These are phyloP conservation scores for Philereme vetulata DNA, from an alignment of 2,888 invertebrate genomes.

Conservation along the genomic window DNA sequence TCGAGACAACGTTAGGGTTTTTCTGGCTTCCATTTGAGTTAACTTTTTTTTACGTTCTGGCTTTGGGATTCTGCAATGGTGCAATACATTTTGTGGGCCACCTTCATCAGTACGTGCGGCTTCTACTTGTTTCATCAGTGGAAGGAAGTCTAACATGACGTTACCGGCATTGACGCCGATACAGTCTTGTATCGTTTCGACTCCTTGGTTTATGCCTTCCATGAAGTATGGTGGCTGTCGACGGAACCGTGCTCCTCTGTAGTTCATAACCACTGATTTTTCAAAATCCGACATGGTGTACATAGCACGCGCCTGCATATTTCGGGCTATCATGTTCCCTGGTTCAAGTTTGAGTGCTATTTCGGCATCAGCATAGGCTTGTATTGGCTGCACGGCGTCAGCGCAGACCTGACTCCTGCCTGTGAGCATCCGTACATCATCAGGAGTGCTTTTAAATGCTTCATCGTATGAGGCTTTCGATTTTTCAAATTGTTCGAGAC, in stretches of 20 bases:
- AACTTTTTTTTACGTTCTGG: constrained; percentile 60
- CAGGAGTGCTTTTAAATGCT: constrained; percentile 61
- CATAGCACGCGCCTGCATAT: constrained; percentile 76
- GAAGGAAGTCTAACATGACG: constrained; percentile 72
- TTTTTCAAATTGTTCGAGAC: constrained; percentile 75
- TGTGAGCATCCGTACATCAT: constrained; percentile 67
- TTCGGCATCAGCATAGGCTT: constrained; percentile 74
- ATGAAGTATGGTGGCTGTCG: constrained; percentile 73
- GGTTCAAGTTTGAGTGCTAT: constrained; percentile 72
- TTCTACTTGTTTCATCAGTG: constrained; percentile 70
- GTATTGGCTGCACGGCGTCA: constrained; percentile 70
- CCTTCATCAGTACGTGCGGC: constrained; percentile 50
- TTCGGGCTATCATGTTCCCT: constrained; percentile 69
- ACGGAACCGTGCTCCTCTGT: constrained; percentile 62
- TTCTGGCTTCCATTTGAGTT: constrained; percentile 73
- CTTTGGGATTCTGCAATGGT: constrained; percentile 68
- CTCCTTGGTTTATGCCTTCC: constrained; percentile 76
- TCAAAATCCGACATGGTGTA: constrained; percentile 79
- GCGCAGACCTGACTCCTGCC: constrained; percentile 75
- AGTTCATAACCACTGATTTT: constrained; percentile 74
- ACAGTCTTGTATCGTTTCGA: constrained; percentile 77
- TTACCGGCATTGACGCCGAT: constrained; percentile 72
- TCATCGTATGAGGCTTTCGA: constrained; percentile 73
- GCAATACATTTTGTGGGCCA: constrained; percentile 55
- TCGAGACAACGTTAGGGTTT: constrained; percentile 63